phyloP scores from a whole-genome alignment of 2,888 invertebrate genomes.

The Acrocera orbiculus region DNA sequence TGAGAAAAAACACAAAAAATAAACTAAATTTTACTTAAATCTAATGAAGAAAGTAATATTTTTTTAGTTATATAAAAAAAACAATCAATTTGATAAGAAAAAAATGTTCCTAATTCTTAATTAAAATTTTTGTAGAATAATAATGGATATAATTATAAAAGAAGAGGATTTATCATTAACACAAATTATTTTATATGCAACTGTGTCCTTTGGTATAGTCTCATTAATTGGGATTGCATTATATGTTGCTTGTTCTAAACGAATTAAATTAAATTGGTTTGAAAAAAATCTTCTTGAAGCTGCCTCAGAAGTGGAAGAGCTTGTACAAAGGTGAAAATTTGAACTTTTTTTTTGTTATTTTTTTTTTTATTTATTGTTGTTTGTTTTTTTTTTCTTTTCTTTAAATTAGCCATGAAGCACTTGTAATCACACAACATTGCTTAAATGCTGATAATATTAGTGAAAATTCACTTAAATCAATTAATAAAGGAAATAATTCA shows the following conservation, averaged over 20 bases:
- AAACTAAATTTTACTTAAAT: no score
- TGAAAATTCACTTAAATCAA: slow-evolving; percentile 25
- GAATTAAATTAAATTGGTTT: slow-evolving; percentile 40
- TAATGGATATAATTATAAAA: slow-evolving; percentile 28
- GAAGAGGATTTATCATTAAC: slow-evolving; percentile 28
- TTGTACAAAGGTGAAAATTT: slow-evolving; percentile 26
- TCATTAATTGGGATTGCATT: slow-evolving; percentile 31
- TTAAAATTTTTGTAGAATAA: neutral
- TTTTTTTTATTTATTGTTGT: neutral
- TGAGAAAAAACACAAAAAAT: no score
- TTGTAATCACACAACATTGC: slow-evolving; percentile 31
- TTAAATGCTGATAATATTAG: slow-evolving; percentile 30
- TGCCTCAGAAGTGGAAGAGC: slow-evolving; percentile 29
- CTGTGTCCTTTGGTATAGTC: slow-evolving; percentile 33
- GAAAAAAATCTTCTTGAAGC: slow-evolving; percentile 38
- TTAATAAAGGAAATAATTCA: slow-evolving; percentile 23
- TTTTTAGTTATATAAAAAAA: no score
- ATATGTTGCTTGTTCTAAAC: slow-evolving; percentile 36
- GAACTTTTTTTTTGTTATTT: neutral
- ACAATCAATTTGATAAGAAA: neutral
- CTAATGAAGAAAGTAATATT: no score
- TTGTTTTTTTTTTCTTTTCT: neutral
- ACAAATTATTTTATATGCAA: slow-evolving; percentile 33
- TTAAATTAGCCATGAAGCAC: slow-evolving; percentile 29
- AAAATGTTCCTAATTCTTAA: no score